Evolutionary conservation across 2,888 invertebrate species (phyloP).

Genomic region (Polyommatus icarus): DNA sequence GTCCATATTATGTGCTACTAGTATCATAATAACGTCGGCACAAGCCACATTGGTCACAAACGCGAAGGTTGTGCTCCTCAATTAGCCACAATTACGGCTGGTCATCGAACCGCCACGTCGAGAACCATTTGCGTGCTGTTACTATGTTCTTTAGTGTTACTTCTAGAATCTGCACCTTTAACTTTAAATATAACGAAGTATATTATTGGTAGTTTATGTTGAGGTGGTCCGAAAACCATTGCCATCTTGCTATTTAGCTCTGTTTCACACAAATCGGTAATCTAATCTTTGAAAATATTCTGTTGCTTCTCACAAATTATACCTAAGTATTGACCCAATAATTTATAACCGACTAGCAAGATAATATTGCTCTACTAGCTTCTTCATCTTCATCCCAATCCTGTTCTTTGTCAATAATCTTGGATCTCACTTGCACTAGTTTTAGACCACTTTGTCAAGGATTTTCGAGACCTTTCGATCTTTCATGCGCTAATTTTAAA

Average conservation of each 20-base stretch:
- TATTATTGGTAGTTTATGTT: no score
- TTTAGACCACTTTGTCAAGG: not conserved
- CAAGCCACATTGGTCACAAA: conserved; percentile 28
- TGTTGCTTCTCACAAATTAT: no score
- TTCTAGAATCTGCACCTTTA: not conserved
- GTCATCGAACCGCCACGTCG: conserved; percentile 39
- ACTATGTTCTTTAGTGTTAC: not conserved
- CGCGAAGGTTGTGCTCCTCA: conserved; percentile 39
- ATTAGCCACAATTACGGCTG: conserved; percentile 43
- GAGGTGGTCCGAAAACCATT: no score
- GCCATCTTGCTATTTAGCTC: no score
- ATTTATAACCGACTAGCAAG: no score
- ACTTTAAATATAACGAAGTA: not conserved
- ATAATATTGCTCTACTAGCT: no score
- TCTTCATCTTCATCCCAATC: no score
- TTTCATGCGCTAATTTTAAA: not conserved
- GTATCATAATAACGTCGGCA: not conserved
- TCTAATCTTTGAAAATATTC: no score
- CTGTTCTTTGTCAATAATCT: no score
- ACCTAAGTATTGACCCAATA: no score
- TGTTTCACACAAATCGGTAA: no score
- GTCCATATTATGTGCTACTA: conserved; percentile 4
- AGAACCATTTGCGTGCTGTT: conserved; percentile 14
- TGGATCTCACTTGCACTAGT: no score
- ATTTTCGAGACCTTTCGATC: not conserved